Evolutionary conservation across 2,888 invertebrate species (phyloP).

Genomic region (Eupithecia pulchellata): DNA sequence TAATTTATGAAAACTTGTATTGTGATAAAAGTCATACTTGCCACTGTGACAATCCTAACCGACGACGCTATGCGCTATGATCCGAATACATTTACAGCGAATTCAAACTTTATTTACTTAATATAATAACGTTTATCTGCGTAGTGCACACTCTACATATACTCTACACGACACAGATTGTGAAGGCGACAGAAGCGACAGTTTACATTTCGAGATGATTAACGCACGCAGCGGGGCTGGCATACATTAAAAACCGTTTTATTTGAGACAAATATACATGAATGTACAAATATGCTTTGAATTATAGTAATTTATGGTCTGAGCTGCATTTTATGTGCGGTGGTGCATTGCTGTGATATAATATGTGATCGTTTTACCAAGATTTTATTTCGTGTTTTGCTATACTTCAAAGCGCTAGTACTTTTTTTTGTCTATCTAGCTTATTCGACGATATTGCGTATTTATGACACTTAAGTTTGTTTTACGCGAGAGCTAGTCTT

Average conservation of each 20-base stretch:
- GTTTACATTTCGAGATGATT: conserved; percentile 4
- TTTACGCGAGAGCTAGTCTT: not conserved
- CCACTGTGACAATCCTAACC: not conserved
- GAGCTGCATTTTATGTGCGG: conserved; percentile 11
- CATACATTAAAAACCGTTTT: conserved; percentile 27
- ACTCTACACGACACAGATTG: conserved; percentile 5
- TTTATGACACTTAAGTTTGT: not conserved
- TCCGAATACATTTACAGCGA: not conserved
- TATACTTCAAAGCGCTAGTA: not conserved
- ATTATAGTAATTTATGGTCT: conserved; percentile 14
- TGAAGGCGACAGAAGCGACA: conserved; percentile 7
- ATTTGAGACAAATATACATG: conserved; percentile 16
- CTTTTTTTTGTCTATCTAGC: not conserved
- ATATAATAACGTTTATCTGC: not conserved
- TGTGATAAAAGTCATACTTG: not conserved
- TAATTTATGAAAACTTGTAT: not conserved
- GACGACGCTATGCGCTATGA: not conserved
- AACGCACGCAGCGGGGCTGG: conserved; percentile 19
- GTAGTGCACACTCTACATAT: not conserved
- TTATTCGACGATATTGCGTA: not conserved
- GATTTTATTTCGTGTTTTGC: not conserved
- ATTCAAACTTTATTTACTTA: no score
- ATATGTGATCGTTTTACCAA: no score
- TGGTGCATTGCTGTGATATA: not conserved
- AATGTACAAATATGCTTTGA: conserved; percentile 9